Evolutionary conservation across 2,888 invertebrate species (phyloP), one percentile per base, ranked within the genome.

Genomic region (Sacculina carcini): DNA sequence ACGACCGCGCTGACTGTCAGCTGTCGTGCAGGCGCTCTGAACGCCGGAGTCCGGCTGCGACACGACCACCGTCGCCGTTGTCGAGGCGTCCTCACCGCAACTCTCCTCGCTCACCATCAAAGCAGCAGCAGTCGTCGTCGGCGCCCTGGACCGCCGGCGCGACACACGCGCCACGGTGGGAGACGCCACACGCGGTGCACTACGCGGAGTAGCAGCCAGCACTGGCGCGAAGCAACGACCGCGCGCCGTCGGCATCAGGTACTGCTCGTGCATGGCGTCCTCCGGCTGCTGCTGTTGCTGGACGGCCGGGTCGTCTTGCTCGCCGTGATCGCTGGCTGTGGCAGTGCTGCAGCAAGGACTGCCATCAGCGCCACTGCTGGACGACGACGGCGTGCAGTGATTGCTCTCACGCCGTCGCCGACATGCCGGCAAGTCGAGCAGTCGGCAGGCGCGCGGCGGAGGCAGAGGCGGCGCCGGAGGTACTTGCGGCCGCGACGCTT

Each of bases 201-300:
- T 53, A 19, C 52, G 52, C n/a, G 52, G 40, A 16, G 50, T 34
- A 5, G 51, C 52, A 32, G 52, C 55, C 12, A 52, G 49, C n/a
- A n/a, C n/a, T n/a, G n/a, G n/a, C 10, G 51, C 56, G n/a, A 48
- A 50, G 24, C 58, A 53, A 12, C 61, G 58, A 21, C 62, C 49
- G 9, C 60, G 58, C 31, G 62, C 59, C 56, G 62, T 60, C 44
- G 77, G 77, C 53, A 63, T 72, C 61, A 80, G 75, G 61, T 79
- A 80, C 62, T 79, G 79, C 61, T 80, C 80, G 63, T 80, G 80
- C 79, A 79, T 79, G 0, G 79, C 78, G 65, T 80, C 79, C 60
- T 79, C 79, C 39, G 79, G n/a, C n/a, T n/a, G n/a, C n/a, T n/a
- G n/a, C n/a, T n/a, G n/a, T n/a, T n/a, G n/a, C n/a, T n/a, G 79